Evolutionary conservation across 1,140 invertebrate species (phyloP).

Genomic region (Temnothorax longispinosus): DNA sequence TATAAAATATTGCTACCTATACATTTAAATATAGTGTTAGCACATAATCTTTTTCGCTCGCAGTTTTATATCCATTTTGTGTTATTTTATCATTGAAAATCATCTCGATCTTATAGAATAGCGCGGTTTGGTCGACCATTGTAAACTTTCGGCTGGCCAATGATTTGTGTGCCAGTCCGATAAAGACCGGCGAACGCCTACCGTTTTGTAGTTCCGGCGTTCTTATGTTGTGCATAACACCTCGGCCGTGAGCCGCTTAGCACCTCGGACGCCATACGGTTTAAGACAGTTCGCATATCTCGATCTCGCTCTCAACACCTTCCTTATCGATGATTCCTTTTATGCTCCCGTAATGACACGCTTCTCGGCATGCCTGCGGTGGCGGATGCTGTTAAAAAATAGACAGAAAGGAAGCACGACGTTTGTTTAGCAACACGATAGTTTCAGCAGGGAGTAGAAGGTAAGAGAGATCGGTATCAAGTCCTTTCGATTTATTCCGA

Average conservation of each 20-base stretch:
- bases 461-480: neutral
- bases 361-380: conserved; percentile 67
- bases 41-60: neutral
- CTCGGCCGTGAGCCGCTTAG: conserved; percentile 62
- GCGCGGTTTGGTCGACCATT: neutral
- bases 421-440: conserved; percentile 79
- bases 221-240: conserved; percentile 44
- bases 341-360: conserved; percentile 82
- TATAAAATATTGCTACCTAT: neutral
- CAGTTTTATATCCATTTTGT: neutral
- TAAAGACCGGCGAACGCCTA: conserved; percentile 71
- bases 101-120: conserved; percentile 1
- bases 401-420: conserved; percentile 71
- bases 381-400: conserved; percentile 36
- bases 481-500: neutral
- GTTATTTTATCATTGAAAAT: neutral
- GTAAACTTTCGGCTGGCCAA: conserved; percentile 16
- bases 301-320: conserved; percentile 84
- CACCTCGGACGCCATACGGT: conserved; percentile 73
- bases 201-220: conserved; percentile 40
- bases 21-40: neutral
- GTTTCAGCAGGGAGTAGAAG: neutral
- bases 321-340: conserved; percentile 79
- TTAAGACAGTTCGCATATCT: conserved; percentile 72
- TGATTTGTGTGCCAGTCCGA: conserved; percentile 66